Base-by-base conservation (phyloP, 2,888 invertebrate genomes). In the Helleia helle region DNA sequence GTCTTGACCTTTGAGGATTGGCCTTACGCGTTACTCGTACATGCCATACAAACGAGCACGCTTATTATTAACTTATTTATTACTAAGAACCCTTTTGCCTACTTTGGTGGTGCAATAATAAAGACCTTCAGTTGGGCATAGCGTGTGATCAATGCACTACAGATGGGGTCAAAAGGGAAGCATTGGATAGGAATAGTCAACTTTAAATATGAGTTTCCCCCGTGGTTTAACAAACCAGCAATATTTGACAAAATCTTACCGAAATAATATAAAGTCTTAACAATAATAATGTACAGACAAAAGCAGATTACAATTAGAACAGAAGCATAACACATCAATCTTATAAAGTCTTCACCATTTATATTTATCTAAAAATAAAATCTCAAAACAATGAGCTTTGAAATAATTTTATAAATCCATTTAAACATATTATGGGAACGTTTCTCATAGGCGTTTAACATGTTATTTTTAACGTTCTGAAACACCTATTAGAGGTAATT, bases 1-100 rank as follows among this genome's bases (percentile, higher is more conserved):
- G 2, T 41, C 46, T 48, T 49, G 48, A 49, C 44, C 46, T 49
- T 49, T 49, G 40, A 8, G 24, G 29, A 22, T 9, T 30, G 39
- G 30, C 39, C 39, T 39, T 30, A 22, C 13, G 17, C 13, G 18
- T 8, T 13, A 22, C 15, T 22, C 12, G 22, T 4, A 3, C n/a
- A n/a, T 18, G 18, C 8, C 22, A 7, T 22, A 8, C 5, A 22
- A 22, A 22, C 22, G 22, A 22, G 6, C 22, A 22, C 22, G 8
- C 22, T 5, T 22, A 22, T 22, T 22, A 7, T 22, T 22, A 7
- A 22, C 22, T 22, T 22, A 22, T 22, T 22, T 4, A 15, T 15
- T 15, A 15, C 8, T 1, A 2, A 2, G 22, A 22, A 22, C 22
- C 22, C 22, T 22, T 22, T 22, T 22, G 22, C 5, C 22, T 8